Base-by-base conservation (phyloP, 1,140 invertebrate species). In the Ditylenchus dipsaci region DNA sequence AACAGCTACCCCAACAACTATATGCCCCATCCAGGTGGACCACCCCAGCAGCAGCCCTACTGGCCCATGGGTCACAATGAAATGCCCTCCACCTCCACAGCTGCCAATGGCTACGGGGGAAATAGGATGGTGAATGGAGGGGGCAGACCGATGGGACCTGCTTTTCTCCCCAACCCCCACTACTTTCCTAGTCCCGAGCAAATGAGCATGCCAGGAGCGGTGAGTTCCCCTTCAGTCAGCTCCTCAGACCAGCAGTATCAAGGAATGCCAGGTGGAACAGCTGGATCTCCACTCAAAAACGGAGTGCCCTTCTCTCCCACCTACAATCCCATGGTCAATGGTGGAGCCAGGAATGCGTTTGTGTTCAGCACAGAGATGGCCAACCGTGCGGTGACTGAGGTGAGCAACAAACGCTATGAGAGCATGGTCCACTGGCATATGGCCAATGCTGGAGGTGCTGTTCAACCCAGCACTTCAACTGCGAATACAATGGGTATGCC, bases 281-380 rank as follows among this genome's bases (percentile, higher is more conserved):
- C 3, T 53, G 49, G 33, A 3, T 53, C 49, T 3, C 49, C 49
- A 53, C n/a, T 53, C n/a, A 53, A 53, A 17, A 53, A 53, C 15
- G 49, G 49, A 53, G 23, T 21, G n/a, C n/a, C 49, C n/a, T 53
- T 19, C 23, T 53, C 23, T 53, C 23, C 49, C 3, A 5, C 49
- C 8, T 21, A 26, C 49, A 21, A 19, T 15, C 23, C 3, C 3
- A 26, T 26, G n/a, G 23, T 53, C 3, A 53, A 53, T 53, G 49
- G 49, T 7, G n/a, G n/a, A 53, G 8, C 3, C 15, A 53, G 49
- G 49, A 53, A 19, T 53, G 49, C 49, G n/a, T 53, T 53, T 53
- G 49, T 53, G 23, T 53, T 53, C 49, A 53, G n/a, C n/a, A 21
- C 49, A 26, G 49, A 53, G n/a, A 53, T 53, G 49, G 49, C 49